These are phyloP conservation scores for Siderastrea siderea DNA, from an alignment of 92 coral and sea anemone genomes.

Conservation along the genomic window DNA sequence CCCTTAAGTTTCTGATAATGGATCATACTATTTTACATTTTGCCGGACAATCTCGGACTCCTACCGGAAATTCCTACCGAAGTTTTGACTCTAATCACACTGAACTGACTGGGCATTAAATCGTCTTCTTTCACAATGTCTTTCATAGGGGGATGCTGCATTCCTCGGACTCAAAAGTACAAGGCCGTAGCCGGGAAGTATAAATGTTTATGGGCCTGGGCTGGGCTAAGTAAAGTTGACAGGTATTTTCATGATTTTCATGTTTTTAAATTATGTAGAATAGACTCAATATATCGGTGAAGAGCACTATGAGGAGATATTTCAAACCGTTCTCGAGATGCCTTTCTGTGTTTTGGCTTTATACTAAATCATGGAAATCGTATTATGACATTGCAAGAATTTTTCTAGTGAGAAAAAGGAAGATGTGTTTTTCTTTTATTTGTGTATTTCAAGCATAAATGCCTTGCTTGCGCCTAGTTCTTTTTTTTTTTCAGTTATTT, in stretches of 20 bases:
- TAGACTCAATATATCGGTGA: too few species aligned
- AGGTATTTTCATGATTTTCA: conserved; percentile 20
- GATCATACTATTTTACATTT: too few species aligned
- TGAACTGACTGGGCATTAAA: too few species aligned
- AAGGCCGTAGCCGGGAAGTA: conserved; percentile 47
- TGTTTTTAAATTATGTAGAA: too few species aligned
- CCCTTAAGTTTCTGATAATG: not conserved
- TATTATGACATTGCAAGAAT: not conserved
- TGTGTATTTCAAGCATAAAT: not conserved
- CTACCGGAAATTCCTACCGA: not conserved
- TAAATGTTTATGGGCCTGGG: conserved; percentile 59
- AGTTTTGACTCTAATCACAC: not conserved
- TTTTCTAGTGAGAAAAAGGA: not conserved
- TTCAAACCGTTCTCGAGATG: conserved; percentile 9
- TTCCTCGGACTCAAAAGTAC: conserved; percentile 39
- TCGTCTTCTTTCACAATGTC: too few species aligned
- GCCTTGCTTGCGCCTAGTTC: too few species aligned
- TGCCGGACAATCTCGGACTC: not conserved
- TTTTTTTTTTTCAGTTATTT: too few species aligned
- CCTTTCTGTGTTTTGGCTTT: not conserved
- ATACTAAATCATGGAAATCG: not conserved
- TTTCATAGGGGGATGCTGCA: conserved; percentile 42
- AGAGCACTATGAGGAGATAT: not conserved
- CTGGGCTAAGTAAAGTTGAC: conserved; percentile 47
- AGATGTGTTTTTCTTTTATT: too few species aligned